phyloP scores from a whole-genome alignment of 2,797 vertebrate genomes.

The Ficedula albicollis region DNA sequence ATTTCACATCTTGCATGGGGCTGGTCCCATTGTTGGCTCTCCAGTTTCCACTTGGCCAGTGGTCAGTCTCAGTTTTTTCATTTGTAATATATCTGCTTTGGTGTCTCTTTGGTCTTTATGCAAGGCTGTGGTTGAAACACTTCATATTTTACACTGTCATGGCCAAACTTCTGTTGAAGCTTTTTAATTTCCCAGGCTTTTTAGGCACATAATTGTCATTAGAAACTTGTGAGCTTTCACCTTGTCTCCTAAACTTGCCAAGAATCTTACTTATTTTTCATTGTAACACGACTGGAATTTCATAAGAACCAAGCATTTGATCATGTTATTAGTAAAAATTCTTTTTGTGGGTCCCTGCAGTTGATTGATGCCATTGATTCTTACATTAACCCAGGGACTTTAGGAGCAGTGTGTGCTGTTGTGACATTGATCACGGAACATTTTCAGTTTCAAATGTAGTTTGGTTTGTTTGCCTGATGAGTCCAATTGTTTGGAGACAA shows the following conservation, averaged over 20 bases:
- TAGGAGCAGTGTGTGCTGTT: not conserved
- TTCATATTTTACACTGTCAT: slow-evolving; percentile 27
- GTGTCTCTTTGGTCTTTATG: slow-evolving; percentile 40
- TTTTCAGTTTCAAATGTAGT: slow-evolving; percentile 22
- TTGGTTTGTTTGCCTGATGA: slow-evolving; percentile 11
- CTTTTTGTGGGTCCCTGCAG: not conserved
- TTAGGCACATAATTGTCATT: not conserved
- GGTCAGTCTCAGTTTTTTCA: slow-evolving; percentile 19
- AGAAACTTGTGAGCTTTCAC: slow-evolving; percentile 32
- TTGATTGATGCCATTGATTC: not conserved
- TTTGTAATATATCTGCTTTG: slow-evolving; percentile 41
- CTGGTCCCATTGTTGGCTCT: not conserved
- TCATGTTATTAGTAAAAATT: not conserved
- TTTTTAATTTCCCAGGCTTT: slow-evolving; percentile 49
- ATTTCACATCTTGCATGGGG: not conserved
- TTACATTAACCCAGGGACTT: not conserved
- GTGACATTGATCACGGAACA: not conserved
- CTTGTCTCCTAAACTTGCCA: slow-evolving; percentile 31
- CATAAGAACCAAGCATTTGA: slow-evolving; percentile 19
- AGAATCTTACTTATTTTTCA: slow-evolving; percentile 9
- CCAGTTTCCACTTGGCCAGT: slow-evolving; percentile 40
- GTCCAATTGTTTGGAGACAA: slow-evolving; percentile 40
- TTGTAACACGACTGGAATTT: not conserved
- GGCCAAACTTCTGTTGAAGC: slow-evolving; percentile 19
- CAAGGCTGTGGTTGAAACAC: slow-evolving; percentile 24